phyloP scores from a whole-genome alignment of 2,113 vertebrate genomes.

The Oriolus oriolus region DNA sequence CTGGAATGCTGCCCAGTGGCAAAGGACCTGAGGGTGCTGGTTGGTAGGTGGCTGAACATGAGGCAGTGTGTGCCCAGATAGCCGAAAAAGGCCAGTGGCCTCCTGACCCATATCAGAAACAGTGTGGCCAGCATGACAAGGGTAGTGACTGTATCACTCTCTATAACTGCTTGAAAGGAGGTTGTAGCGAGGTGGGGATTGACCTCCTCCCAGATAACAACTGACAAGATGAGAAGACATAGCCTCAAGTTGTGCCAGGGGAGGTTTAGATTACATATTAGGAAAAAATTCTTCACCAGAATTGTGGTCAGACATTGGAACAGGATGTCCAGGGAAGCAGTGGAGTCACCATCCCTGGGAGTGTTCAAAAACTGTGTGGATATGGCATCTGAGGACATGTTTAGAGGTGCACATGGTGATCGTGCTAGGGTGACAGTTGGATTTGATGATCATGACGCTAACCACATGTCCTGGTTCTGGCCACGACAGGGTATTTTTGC shows the following conservation, averaged over 20 bases:
- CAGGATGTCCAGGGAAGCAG: neutral
- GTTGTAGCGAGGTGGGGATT: rapidly evolving
- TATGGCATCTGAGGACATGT: neutral
- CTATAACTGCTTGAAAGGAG: neutral
- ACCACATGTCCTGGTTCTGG: neutral
- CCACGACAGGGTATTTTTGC: neutral
- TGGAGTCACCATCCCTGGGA: neutral
- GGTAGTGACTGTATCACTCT: neutral
- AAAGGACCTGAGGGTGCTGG: neutral
- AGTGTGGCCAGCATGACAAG: neutral
- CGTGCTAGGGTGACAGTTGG: rapidly evolving
- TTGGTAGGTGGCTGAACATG: neutral
- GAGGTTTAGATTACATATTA: neutral
- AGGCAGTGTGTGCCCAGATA: too few species aligned
- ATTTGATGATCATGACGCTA: neutral
- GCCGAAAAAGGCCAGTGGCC: neutral
- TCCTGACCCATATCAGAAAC: neutral
- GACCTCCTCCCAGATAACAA: neutral
- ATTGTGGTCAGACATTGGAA: neutral
- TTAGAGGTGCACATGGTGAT: neutral
- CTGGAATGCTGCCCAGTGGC: neutral
- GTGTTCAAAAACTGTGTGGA: neutral
- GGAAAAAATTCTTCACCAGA: neutral
- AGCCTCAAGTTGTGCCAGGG: neutral
- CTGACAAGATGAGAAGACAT: neutral